Conservation (phyloP, 2,888 invertebrate genomes). For the Mamestra brassicae region DNA sequence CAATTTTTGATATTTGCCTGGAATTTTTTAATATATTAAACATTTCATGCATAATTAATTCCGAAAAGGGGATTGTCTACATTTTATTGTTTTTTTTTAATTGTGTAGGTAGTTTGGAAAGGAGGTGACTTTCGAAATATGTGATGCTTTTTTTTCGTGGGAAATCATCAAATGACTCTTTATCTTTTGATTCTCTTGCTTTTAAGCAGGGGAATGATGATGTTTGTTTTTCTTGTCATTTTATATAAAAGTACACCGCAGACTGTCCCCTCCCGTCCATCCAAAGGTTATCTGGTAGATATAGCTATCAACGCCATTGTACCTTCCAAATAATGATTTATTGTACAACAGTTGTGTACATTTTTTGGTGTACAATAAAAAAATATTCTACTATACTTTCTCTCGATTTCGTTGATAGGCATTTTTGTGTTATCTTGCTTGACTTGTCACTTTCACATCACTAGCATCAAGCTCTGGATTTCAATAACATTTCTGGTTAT, state of each 20-base stretch:
- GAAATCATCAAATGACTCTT: too few species aligned
- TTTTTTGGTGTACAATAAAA: not conserved
- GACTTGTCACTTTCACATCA: constrained; percentile 30
- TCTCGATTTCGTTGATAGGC: not conserved
- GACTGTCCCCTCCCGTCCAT: not conserved
- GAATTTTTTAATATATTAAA: not conserved
- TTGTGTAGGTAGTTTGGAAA: too few species aligned
- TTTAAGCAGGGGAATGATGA: not conserved
- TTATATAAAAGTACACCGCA: not conserved
- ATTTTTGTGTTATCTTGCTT: not conserved
- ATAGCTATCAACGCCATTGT: not conserved
- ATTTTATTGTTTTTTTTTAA: too few species aligned
- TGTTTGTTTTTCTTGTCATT: not conserved
- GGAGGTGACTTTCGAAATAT: too few species aligned
- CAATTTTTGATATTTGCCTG: not conserved
- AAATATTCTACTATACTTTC: not conserved
- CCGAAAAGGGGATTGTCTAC: not conserved
- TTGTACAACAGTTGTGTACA: not conserved
- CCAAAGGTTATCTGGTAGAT: not conserved
- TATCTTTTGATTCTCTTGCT: not conserved
- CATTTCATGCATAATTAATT: not conserved
- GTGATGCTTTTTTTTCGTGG: too few species aligned
- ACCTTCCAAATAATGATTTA: not conserved
- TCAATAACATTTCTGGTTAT: constrained; percentile 68
- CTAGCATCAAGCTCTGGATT: constrained; percentile 63